A percentile compares a stretch with the other conserved stretches of the same genome.
phyloP scores from a whole-genome alignment of 1,140 invertebrate species.

The Bemisia tabaci region DNA sequence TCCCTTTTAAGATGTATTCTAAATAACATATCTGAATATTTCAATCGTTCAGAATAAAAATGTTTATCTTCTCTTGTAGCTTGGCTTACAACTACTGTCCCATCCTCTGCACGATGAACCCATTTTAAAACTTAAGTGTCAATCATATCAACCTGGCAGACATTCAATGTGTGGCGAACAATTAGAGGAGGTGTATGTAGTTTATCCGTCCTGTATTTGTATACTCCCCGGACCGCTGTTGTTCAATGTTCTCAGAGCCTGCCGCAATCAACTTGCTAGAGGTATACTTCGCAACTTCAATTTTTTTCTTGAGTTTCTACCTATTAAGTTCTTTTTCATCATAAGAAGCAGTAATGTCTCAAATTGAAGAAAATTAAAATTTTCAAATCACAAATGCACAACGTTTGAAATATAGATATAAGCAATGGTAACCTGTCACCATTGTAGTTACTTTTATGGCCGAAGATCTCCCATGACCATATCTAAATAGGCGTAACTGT shows the following conservation, averaged over 20 bases:
- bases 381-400: no score
- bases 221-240: constrained; percentile 70
- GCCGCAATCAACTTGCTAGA: constrained; percentile 66
- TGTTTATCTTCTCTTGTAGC: constrained; percentile 39
- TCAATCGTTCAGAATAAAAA: no score
- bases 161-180: constrained; percentile 40
- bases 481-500: no score
- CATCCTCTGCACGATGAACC: constrained; percentile 74
- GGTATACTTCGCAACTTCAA: no score
- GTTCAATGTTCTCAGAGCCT: constrained; percentile 63
- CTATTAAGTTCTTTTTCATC: constrained; percentile 9
- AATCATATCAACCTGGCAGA: constrained; percentile 46
- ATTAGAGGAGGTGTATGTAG: constrained; percentile 69
- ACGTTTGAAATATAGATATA: no score
- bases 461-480: no score
- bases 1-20: no score
- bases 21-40: no score
- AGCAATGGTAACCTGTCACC: no score
- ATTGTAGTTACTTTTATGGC: no score
- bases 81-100: constrained; percentile 60
- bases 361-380: no score
- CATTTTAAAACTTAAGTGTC: constrained; percentile 66
- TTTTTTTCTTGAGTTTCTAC: not conserved
- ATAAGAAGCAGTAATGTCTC: no score
- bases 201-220: constrained; percentile 61